A percentile compares a stretch with the other conserved stretches of the same genome.
These are phyloP conservation scores for Sebastes oblongus DNA, from an alignment of 2,797 vertebrate species.

Conservation along the genomic window DNA sequence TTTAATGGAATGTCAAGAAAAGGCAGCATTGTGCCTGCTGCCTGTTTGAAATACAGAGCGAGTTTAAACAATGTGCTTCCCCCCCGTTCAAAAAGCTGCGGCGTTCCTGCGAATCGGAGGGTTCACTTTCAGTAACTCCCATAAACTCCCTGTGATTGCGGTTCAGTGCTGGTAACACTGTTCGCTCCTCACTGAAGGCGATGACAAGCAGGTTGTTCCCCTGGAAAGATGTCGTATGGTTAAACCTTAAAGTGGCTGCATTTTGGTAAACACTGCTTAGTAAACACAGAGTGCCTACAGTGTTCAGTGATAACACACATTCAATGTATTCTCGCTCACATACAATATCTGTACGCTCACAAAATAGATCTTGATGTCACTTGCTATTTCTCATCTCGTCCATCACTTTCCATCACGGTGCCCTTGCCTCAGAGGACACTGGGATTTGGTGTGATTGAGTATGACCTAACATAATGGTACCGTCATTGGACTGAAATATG, in stretches of 20 bases:
- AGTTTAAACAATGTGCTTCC: constrained; percentile 66
- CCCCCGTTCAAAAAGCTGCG: constrained; percentile 45
- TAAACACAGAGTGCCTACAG: neutral
- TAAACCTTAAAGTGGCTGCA: constrained; percentile 20
- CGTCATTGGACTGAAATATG: constrained; percentile 34
- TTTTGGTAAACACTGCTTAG: constrained; percentile 26
- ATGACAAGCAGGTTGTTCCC: constrained; percentile 39
- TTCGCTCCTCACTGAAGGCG: constrained; percentile 3
- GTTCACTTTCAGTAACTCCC: constrained; percentile 39
- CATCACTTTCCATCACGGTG: constrained; percentile 51
- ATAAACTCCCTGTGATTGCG: constrained; percentile 44
- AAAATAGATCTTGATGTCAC: constrained; percentile 61
- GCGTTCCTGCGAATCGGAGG: constrained; percentile 33
- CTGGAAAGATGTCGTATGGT: constrained; percentile 17
- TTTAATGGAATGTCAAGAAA: constrained; percentile 81
- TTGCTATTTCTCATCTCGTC: constrained; percentile 52
- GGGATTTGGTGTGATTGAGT: constrained; percentile 55
- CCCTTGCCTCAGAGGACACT: constrained; percentile 58
- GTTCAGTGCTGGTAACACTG: constrained; percentile 20
- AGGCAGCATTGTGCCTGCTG: constrained; percentile 59
- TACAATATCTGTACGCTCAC: constrained; percentile 28
- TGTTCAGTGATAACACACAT: neutral
- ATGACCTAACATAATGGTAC: constrained; percentile 43
- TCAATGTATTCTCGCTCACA: constrained; percentile 14
- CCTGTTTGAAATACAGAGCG: constrained; percentile 70